These are phyloP conservation scores for Grus americana DNA, from an alignment of 2,113 vertebrate species.

Conservation along the genomic window DNA sequence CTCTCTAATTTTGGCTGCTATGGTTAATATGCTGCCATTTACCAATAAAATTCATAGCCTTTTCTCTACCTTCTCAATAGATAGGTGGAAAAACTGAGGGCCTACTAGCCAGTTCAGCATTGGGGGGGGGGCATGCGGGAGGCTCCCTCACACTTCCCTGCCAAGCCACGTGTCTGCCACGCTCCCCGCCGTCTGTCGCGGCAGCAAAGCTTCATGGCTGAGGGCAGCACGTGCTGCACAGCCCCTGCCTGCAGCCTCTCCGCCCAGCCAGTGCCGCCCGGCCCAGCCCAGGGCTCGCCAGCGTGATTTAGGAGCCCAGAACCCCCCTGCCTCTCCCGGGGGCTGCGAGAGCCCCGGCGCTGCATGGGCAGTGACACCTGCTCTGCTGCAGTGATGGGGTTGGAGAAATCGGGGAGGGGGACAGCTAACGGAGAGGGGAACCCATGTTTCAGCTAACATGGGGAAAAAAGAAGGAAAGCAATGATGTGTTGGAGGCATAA, in stretches of 20 bases:
- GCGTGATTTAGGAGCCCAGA: not conserved
- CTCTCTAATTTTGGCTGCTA: not conserved
- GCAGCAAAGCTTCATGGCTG: rapidly evolving
- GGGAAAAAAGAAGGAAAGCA: not conserved
- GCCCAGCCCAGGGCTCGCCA: not conserved
- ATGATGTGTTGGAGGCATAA: not conserved
- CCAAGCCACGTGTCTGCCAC: rapidly evolving
- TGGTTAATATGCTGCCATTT: not conserved
- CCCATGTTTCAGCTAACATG: not conserved
- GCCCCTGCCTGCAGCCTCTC: rapidly evolving
- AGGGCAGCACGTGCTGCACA: rapidly evolving
- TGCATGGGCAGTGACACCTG: not conserved
- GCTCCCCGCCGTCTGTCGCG: rapidly evolving
- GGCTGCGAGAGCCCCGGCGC: not conserved
- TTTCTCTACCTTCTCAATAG: not conserved
- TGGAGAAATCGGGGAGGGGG: not conserved
- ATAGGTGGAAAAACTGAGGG: not conserved
- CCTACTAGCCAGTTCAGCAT: not conserved
- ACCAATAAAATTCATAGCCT: too few relatives aligned
- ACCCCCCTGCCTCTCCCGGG: not conserved
- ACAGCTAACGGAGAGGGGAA: not conserved
- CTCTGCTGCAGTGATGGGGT: not conserved
- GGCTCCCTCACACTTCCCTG: not conserved
- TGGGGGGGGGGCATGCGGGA: not conserved
- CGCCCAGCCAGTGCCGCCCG: not conserved